These are phyloP conservation scores for Pelodiscus sinensis DNA, from an alignment of 2,113 vertebrate species.

Conservation along the genomic window DNA sequence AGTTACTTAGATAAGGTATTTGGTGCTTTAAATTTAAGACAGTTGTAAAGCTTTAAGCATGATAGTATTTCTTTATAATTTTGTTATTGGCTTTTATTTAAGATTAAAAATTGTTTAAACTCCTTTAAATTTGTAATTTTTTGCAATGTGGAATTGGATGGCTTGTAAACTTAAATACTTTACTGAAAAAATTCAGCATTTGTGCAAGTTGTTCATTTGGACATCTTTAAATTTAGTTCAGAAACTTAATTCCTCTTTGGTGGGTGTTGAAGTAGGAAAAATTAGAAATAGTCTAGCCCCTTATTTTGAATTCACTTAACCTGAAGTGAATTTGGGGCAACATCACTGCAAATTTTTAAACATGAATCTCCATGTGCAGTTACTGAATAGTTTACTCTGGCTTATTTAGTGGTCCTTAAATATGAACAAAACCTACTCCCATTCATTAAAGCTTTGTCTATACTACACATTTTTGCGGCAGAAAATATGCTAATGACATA, in stretches of 20 bases:
- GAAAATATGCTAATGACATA: too few species aligned
- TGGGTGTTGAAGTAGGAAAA: neutral
- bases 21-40: neutral
- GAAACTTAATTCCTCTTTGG: neutral
- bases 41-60: neutral
- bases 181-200: neutral
- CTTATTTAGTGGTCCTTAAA: neutral
- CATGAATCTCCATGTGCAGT: neutral
- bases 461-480: too few species aligned
- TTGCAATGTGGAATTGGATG: neutral
- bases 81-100: neutral
- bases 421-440: neutral
- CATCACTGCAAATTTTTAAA: neutral
- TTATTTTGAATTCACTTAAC: neutral
- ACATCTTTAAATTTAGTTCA: neutral
- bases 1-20: conserved; percentile 17
- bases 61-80: neutral
- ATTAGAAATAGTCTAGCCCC: neutral
- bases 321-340: neutral
- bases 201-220: neutral
- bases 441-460: neutral
- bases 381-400: neutral
- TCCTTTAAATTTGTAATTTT: neutral
- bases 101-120: neutral
- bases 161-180: neutral